These are phyloP conservation scores for Kuschelorhynchus macadamiae DNA, from an alignment of 2,888 invertebrate genomes.

Conservation along the genomic window DNA sequence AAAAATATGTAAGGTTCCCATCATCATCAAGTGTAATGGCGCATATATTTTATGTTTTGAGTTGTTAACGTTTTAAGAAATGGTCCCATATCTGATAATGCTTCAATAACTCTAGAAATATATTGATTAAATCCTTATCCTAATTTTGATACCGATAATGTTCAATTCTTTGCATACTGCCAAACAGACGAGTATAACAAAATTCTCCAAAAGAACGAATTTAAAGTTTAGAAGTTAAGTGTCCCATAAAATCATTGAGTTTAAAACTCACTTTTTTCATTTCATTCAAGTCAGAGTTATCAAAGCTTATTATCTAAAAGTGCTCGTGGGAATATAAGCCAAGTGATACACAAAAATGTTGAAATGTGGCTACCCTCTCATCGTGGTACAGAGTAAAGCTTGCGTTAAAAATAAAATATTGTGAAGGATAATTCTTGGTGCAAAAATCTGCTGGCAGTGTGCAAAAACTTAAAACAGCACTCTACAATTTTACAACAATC, in stretches of 20 bases:
- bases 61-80: too few species aligned
- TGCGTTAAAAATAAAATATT: conserved; percentile 44
- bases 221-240: conserved; percentile 32
- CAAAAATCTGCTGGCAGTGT: conserved; percentile 53
- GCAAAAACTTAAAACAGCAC: conserved; percentile 47
- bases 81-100: conserved; percentile 43
- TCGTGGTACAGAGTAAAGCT: conserved; percentile 30
- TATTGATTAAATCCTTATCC: conserved; percentile 29
- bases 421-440: conserved; percentile 45
- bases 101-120: conserved; percentile 50
- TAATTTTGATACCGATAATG: conserved; percentile 22
- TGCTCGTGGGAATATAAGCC: conserved; percentile 48
- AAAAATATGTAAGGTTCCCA: too few species aligned
- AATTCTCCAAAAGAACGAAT: conserved; percentile 16
- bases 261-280: conserved; percentile 27
- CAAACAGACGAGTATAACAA: conserved; percentile 37
- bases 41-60: too few species aligned
- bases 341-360: conserved; percentile 43
- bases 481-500: conserved; percentile 40
- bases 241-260: conserved; percentile 31
- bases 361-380: conserved; percentile 24
- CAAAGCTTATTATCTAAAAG: conserved; percentile 50
- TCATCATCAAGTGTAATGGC: too few species aligned
- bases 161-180: conserved; percentile 48
- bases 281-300: conserved; percentile 47